Base-by-base conservation (phyloP, 2,113 vertebrate genomes). In the Odontesthes bonariensis region DNA sequence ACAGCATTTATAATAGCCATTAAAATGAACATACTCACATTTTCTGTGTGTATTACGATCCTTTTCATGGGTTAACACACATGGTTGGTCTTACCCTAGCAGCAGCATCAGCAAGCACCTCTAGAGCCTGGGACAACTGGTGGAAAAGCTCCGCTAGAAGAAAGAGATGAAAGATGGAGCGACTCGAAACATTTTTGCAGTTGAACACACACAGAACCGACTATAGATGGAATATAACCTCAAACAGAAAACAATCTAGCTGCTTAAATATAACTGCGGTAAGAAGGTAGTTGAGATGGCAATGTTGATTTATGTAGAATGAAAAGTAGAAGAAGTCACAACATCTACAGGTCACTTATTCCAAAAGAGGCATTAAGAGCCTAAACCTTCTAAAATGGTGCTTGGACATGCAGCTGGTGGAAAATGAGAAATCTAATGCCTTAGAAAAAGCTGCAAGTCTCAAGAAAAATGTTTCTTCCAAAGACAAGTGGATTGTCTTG, bases 61-160 rank as follows among this genome's bases (percentile, higher is more conserved):
- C 19, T 42, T 46, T 27, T 14, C 38, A 63, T 16, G 57, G 12
- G 27, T 9, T 52, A 27, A 68, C 65, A 35, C 16, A 31, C 8
- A 31, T 23, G n/a, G 17, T 23, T 16, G 27, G 14, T 40, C 96
- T 96, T 92, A 99, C 98, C 94, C 94, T 96, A 58, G 98, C 97
- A 31, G 97, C 95, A 33, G 95, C 94, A 75, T 99, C 97, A 0
- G 96, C 97, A 65, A 99, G 88, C 38, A 99, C 95, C 53, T 97
- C 96, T 27, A 99, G 94, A 73, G 98, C 98, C 92, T 98, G 97
- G 38, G 98, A 98, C 78, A 99, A 94, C 88, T 98, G 97, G 90
- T 99, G 97, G 89, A 99, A 99, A 71, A 97, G 92, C 59, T 98
- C 98, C 22, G 93, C 98, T 95, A 52, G 19, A 82, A 90, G 74